Percentiles rank a stretch among this genome's conserved stretches.
Conservation (phyloP, 2,888 invertebrate species). For the Marasmarcha lunaedactyla region DNA sequence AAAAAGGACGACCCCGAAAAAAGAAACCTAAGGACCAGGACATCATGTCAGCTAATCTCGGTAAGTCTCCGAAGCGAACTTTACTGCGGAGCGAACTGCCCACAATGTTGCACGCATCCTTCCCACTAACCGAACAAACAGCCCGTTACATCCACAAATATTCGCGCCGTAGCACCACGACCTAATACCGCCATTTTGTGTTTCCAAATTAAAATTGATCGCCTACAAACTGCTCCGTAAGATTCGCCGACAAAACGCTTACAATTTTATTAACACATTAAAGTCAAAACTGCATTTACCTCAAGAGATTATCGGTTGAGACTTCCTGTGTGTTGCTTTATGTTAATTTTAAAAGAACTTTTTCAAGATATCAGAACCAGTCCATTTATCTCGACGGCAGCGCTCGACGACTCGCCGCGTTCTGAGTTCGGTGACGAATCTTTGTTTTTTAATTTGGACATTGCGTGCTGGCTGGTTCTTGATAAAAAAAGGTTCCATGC, state of each 20-base stretch:
- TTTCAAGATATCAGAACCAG: constrained; percentile 58
- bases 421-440: constrained; percentile 28
- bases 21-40: constrained; percentile 93
- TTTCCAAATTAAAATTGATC: constrained; percentile 23
- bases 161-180: constrained; percentile 17
- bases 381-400: constrained; percentile 49
- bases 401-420: constrained; percentile 19
- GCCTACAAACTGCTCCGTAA: constrained; percentile 25
- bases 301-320: constrained; percentile 55
- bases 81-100: too few species aligned
- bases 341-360: constrained; percentile 36
- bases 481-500: too few species aligned
- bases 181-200: constrained; percentile 26
- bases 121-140: too few species aligned
- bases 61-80: constrained; percentile 60
- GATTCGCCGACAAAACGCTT: constrained; percentile 59
- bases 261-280: constrained; percentile 68
- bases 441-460: constrained; percentile 42
- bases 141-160: not conserved
- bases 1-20: constrained; percentile 93
- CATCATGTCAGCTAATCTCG: constrained; percentile 86
- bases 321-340: constrained; percentile 56
- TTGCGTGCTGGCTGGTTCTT: constrained; percentile 23
- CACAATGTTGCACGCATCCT: too few species aligned
- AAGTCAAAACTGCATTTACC: constrained; percentile 67